Percentiles rank a stretch among this genome's conserved stretches.
Evolutionary conservation across 2,888 invertebrate genomes (phyloP).

Genomic region (Ophion obscuratus): DNA sequence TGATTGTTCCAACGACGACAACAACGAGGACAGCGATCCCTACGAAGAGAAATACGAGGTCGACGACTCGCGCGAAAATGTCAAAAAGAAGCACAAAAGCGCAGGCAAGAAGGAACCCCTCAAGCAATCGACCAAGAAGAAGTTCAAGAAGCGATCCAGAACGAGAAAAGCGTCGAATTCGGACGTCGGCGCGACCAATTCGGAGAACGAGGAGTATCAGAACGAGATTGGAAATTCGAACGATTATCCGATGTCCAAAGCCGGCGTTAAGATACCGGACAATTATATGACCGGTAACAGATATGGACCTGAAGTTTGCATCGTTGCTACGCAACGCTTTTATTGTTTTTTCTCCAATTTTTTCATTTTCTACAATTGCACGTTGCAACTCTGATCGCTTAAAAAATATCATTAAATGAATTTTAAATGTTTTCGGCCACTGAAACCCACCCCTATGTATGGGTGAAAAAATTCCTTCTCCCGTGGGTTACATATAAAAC

Average conservation of each 20-base stretch:
- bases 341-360: not conserved
- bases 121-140: slow-evolving; percentile 73
- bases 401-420: no score
- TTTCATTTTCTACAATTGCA: not conserved
- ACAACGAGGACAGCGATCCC: slow-evolving; percentile 60
- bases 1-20: slow-evolving; percentile 70
- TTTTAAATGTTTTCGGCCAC: no score
- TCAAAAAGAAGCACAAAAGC: slow-evolving; percentile 74
- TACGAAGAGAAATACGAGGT: slow-evolving; percentile 66
- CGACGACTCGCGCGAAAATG: slow-evolving; percentile 61
- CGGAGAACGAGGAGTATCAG: slow-evolving; percentile 76
- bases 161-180: slow-evolving; percentile 61
- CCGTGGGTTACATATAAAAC: no score
- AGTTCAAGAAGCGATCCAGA: slow-evolving; percentile 73
- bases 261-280: slow-evolving; percentile 78
- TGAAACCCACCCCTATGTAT: no score
- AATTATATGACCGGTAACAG: slow-evolving; percentile 81
- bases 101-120: slow-evolving; percentile 68
- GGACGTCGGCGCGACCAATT: slow-evolving; percentile 63
- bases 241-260: slow-evolving; percentile 64
- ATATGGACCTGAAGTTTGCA: not conserved
- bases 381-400: no score
- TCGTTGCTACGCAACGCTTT: no score
- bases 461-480: no score
- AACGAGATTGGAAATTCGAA: slow-evolving; percentile 67